Percentiles rank a stretch among this genome's conserved stretches.
phyloP scores from a whole-genome alignment of 2,797 vertebrate species.

The Helicolenus hilgendorfi region DNA sequence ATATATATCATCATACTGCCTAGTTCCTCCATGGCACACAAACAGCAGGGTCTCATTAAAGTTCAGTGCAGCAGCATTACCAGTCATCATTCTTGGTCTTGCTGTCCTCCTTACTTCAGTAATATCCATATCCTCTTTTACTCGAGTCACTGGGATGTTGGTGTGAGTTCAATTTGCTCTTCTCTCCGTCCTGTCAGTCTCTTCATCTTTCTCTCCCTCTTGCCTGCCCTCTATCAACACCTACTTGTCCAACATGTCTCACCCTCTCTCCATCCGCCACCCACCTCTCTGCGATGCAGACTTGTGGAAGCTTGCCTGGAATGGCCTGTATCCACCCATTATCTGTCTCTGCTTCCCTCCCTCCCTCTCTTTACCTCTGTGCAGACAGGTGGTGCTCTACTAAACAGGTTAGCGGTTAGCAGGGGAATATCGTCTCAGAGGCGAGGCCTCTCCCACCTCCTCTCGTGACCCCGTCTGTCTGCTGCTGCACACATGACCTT shows the following conservation, averaged over 20 bases:
- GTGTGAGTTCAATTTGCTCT: not conserved
- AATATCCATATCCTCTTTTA: not conserved
- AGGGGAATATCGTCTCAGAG: constrained; percentile 26
- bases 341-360: not conserved
- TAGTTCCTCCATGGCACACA: not conserved
- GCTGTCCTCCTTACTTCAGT: not conserved
- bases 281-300: constrained; percentile 31
- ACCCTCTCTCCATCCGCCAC: constrained; percentile 12
- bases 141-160: not conserved
- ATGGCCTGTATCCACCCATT: constrained; percentile 50
- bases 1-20: not conserved
- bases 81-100: not conserved
- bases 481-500: constrained; percentile 37
- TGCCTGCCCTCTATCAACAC: constrained; percentile 32
- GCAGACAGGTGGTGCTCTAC: constrained; percentile 55
- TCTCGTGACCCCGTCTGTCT: constrained; percentile 39
- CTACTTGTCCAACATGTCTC: constrained; percentile 34
- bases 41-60: not conserved
- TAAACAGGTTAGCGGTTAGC: constrained; percentile 57
- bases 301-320: constrained; percentile 77
- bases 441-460: constrained; percentile 21
- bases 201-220: not conserved
- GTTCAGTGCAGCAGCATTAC: not conserved
- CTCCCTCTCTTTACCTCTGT: constrained; percentile 16
- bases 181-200: not conserved